Evolutionary conservation across 2,888 invertebrate genomes (phyloP), one percentile per base, ranked within the genome.

Genomic region (Unio pictorum): DNA sequence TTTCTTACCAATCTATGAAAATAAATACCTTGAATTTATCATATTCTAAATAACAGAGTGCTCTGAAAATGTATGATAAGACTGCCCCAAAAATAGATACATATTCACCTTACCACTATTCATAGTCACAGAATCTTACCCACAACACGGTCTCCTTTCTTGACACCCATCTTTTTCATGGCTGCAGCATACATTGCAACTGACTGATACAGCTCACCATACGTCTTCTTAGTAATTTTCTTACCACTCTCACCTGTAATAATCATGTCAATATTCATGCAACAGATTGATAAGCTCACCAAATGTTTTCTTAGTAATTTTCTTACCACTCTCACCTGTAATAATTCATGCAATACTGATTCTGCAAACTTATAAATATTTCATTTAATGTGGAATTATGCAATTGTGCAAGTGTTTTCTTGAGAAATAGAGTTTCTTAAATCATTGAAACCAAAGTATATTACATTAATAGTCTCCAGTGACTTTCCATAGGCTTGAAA

Each of bases 131-230:
- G 4, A 18, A 4, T 70, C 87, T 75, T 69, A 90, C 90, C 90
- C 7, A 89, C 92, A 72, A 92, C 91, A 61, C 91, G 86, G 81
- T 92, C 92, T 18, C 91, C 91, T 61, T 81, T 85, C 65, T 80
- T 58, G 0, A 91, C 84, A 1, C 91, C 91, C 64, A 88, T 74
- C 56, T 83, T 81, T 67, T 73, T 86, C 84, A 91, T 82, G 56
- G 91, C 90, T 18, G 87, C 84, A 20, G 90, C 90, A 86, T 88
- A 90, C 54, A 76, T 72, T 0, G 85, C 81, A n/a, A 91, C 91
- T 65, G 85, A 82, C n/a, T 82, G 60, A 17, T 87, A 77, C 26
- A 91, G 78, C 73, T 91, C 84, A 20, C 77, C 80, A 79, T 87
- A 91, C 15, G 91, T 90, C 45, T 85, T 83, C 66, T 81, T 86